Conservation (phyloP, 2,113 vertebrate genomes). For the Datnioides undecimradiatus region DNA sequence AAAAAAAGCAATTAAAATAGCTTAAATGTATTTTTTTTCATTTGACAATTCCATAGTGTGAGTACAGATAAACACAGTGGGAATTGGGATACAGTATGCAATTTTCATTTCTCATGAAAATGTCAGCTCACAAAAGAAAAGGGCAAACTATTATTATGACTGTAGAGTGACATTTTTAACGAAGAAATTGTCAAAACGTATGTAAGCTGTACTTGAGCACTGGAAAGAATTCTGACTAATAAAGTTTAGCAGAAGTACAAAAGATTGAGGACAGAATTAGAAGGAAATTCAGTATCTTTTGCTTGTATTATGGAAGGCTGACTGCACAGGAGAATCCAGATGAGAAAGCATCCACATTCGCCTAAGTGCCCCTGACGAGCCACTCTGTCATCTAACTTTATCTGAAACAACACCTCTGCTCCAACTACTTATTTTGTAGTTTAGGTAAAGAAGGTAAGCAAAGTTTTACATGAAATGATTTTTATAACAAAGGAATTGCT, state of each 20-base stretch:
- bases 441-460: neutral
- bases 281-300: neutral
- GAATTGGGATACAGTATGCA: neutral
- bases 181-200: neutral
- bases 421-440: neutral
- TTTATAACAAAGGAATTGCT: neutral
- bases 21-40: neutral
- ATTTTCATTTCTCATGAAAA: constrained; percentile 12
- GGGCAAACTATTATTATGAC: neutral
- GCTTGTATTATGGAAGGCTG: neutral
- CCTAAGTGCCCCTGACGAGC: neutral
- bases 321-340: neutral
- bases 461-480: neutral
- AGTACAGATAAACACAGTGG: no score
- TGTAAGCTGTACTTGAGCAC: neutral
- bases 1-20: neutral
- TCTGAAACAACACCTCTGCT: constrained; percentile 4
- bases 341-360: neutral
- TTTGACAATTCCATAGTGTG: neutral
- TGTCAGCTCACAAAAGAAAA: constrained; percentile 15
- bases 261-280: neutral
- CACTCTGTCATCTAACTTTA: neutral
- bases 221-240: neutral
- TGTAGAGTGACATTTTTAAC: neutral
- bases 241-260: neutral